phyloP scores from a whole-genome alignment of 2,113 vertebrate genomes.

The Vidua chalybeata region DNA sequence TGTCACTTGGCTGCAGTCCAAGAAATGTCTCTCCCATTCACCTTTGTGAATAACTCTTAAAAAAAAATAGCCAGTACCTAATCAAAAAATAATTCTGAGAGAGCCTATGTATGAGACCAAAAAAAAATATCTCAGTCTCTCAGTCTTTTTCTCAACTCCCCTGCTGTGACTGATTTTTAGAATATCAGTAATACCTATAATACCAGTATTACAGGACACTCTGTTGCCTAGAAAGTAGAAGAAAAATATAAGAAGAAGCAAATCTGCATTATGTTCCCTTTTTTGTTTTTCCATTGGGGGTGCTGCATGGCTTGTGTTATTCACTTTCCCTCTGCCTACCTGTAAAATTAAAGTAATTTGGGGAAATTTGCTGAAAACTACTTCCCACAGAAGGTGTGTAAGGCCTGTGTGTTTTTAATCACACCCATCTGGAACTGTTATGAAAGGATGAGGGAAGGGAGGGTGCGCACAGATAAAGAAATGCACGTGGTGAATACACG shows the following conservation, averaged over 20 bases:
- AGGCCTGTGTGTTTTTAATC: neutral
- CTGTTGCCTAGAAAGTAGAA: neutral
- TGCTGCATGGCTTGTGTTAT: neutral
- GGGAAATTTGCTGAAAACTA: neutral
- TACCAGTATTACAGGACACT: neutral
- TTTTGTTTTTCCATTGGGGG: neutral
- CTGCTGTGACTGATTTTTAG: neutral
- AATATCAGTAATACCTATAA: neutral
- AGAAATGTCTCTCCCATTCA: neutral
- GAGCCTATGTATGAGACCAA: neutral
- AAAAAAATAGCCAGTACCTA: neutral
- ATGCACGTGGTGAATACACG: fast-evolving
- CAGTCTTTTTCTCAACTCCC: neutral
- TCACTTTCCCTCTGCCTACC: conserved; percentile 1
- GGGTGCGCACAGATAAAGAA: fast-evolving
- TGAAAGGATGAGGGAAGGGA: neutral
- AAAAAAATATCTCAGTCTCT: neutral
- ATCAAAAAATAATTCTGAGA: neutral
- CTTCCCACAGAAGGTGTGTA: conserved; percentile 21
- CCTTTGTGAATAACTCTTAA: neutral
- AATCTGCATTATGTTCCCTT: neutral
- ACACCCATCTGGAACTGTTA: conserved; percentile 3
- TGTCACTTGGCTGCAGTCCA: neutral
- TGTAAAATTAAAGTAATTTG: conserved; percentile 18
- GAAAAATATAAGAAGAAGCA: neutral